A percentile compares a stretch with the other conserved stretches of the same genome.
phyloP scores from a whole-genome alignment of 2,113 vertebrate species.

The Progne subis region DNA sequence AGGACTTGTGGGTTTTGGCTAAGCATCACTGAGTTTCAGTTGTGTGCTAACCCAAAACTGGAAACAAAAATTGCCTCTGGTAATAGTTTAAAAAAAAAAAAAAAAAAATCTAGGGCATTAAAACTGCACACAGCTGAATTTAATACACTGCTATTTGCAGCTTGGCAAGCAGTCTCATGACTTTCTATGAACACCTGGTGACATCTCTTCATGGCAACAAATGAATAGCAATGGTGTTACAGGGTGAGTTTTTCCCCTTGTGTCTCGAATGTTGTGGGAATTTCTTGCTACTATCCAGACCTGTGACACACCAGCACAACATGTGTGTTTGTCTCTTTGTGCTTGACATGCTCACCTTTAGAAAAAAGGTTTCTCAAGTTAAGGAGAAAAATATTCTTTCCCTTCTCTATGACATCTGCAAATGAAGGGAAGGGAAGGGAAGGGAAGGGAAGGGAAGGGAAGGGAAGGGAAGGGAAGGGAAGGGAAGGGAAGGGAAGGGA shows the following conservation, averaged over 20 bases:
- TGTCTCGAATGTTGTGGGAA: not conserved
- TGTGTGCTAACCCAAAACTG: not conserved
- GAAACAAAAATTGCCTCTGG: slow-evolving; percentile 10
- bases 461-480: accelerated
- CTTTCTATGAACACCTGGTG: slow-evolving; percentile 4
- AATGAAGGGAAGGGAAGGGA: accelerated
- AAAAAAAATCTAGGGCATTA: not conserved
- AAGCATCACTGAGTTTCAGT: slow-evolving; percentile 32
- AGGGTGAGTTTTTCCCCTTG: accelerated
- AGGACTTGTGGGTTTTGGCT: slow-evolving; percentile 52
- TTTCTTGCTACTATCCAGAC: not conserved
- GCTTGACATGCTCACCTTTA: not conserved
- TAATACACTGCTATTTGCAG: not conserved
- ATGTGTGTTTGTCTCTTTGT: not conserved
- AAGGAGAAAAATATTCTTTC: not conserved
- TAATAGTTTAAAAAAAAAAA: not conserved
- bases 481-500: accelerated
- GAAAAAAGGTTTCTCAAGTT: not conserved
- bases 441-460: accelerated
- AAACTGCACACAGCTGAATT: not conserved
- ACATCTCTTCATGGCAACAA: not conserved
- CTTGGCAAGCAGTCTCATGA: not conserved
- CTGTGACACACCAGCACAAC: not conserved
- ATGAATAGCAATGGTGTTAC: not conserved
- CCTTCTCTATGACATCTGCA: not conserved